Conservation (phyloP, 1,140 invertebrate genomes). For the Aphis gossypii region DNA sequence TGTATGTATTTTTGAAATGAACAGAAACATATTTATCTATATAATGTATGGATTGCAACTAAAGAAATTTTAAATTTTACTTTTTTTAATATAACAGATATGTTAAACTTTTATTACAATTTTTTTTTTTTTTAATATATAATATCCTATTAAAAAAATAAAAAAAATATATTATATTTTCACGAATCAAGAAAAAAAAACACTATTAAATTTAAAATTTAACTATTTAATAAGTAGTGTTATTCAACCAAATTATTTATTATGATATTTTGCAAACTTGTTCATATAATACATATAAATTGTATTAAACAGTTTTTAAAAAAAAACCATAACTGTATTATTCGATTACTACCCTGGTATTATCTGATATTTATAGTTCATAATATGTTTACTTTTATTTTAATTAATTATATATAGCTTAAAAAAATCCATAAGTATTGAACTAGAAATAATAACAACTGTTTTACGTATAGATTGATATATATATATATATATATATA, state of each 20-base stretch:
- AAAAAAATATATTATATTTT: too few relatives aligned
- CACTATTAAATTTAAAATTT: background rate
- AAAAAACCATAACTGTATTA: background rate
- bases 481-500: background rate
- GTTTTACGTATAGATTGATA: background rate
- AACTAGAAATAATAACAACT: background rate
- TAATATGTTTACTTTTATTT: background rate
- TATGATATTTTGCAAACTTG: background rate
- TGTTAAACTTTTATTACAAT: background rate
- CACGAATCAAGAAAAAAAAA: background rate
- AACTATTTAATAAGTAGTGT: background rate
- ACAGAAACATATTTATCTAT: background rate
- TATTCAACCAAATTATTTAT: background rate
- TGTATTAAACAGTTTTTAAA: background rate
- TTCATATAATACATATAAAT: too few relatives aligned
- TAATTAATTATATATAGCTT: background rate
- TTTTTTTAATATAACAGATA: background rate
- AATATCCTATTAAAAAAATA: background rate
- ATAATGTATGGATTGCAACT: background rate
- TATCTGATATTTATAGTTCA: background rate
- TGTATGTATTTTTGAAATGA: background rate
- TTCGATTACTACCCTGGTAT: background rate
- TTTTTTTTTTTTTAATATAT: background rate
- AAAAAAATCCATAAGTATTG: background rate
- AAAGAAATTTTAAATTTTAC: accelerated